Percentiles rank a stretch among this genome's conserved stretches.
Conservation (phyloP, 2,888 invertebrate genomes). For the Megalurothrips usitatus region DNA sequence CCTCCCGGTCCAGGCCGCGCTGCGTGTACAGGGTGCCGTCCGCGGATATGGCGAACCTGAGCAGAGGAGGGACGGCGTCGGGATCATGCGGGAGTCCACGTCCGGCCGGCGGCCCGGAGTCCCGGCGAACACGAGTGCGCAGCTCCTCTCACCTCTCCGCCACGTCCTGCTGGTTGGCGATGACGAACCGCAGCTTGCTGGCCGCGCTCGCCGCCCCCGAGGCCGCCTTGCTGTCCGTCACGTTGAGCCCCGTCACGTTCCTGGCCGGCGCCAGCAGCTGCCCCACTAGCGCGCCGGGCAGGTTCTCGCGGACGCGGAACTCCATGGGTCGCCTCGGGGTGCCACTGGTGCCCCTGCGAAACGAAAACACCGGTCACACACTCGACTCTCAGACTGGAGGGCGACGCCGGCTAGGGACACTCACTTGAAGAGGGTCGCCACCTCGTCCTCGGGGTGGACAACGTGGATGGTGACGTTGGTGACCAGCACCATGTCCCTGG, state of each 20-base stretch:
- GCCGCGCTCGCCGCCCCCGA: slow-evolving; percentile 41
- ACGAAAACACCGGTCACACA: not conserved
- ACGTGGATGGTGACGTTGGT: slow-evolving; percentile 82
- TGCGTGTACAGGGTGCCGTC: slow-evolving; percentile 78
- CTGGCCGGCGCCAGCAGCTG: slow-evolving; percentile 59
- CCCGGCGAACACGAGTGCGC: not conserved
- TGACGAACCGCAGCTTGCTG: slow-evolving; percentile 60
- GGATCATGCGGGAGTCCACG: no score
- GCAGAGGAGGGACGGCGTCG: not conserved
- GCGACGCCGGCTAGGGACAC: slow-evolving; percentile 42
- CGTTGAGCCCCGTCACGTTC: slow-evolving; percentile 42
- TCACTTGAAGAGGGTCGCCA: slow-evolving; percentile 61
- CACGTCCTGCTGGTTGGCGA: slow-evolving; percentile 79
- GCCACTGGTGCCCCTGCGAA: not conserved
- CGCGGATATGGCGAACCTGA: slow-evolving; percentile 61
- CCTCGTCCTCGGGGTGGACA: slow-evolving; percentile 69
- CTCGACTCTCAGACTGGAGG: not conserved
- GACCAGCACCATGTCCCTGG: slow-evolving; percentile 62
- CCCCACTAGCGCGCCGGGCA: slow-evolving; percentile 67
- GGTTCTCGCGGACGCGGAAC: slow-evolving; percentile 72
- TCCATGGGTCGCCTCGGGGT: slow-evolving; percentile 54
- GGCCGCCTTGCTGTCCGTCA: slow-evolving; percentile 39
- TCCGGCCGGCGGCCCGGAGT: not conserved
- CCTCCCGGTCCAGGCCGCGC: slow-evolving; percentile 71
- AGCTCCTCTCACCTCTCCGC: slow-evolving; percentile 53